Percentiles rank a stretch among this genome's conserved stretches.
phyloP scores from a whole-genome alignment of 1,140 invertebrate species.

The Asobara japonica region DNA sequence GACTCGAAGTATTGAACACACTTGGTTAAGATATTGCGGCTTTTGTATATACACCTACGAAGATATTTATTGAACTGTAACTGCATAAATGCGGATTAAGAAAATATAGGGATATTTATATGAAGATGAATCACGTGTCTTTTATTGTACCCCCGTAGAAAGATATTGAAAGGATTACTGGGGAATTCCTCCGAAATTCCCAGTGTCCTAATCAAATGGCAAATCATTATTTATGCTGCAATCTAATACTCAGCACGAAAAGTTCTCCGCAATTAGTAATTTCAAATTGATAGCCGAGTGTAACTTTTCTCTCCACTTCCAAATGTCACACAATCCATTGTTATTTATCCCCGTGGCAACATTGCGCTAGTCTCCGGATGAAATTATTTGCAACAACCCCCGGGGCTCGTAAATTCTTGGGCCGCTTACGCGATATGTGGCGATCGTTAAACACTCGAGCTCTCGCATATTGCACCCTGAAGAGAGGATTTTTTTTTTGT shows the following conservation, averaged over 20 bases:
- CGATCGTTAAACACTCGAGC: constrained; percentile 47
- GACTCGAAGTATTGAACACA: constrained; percentile 3
- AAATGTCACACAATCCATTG: background rate
- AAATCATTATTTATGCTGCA: no score
- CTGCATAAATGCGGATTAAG: constrained; percentile 44
- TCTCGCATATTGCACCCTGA: constrained; percentile 2
- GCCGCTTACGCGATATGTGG: constrained; percentile 25
- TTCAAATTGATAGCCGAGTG: constrained; percentile 18
- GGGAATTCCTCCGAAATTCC: no score
- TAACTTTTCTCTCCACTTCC: background rate
- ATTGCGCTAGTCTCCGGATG: background rate
- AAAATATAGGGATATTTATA: constrained; percentile 45
- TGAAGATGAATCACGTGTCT: no score
- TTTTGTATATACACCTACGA: constrained; percentile 50
- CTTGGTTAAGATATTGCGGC: constrained; percentile 27
- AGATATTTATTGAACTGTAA: constrained; percentile 59
- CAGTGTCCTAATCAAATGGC: no score
- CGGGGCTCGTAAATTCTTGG: constrained; percentile 37
- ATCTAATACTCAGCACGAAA: no score
- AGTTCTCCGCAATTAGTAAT: no score
- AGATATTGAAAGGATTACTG: no score
- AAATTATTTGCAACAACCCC: constrained; percentile 12
- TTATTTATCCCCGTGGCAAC: constrained; percentile 5
- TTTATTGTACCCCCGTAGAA: no score
- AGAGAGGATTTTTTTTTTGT: background rate